Conservation (phyloP, 2,797 vertebrate genomes). For the Acanthurus tractus region DNA sequence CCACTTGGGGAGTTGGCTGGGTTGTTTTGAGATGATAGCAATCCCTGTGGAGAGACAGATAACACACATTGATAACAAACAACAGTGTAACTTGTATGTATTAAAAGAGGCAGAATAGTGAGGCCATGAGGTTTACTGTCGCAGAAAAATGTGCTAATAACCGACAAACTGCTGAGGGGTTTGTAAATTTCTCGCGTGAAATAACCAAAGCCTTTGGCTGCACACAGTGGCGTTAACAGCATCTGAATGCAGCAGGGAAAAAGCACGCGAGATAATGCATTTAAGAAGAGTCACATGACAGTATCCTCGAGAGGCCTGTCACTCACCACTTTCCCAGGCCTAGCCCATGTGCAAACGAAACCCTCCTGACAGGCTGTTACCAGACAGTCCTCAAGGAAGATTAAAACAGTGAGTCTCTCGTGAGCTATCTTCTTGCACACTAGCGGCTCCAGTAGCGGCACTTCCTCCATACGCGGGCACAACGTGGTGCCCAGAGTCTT, state of each 20-base stretch:
- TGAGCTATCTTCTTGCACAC: conserved; percentile 99
- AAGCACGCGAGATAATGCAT: conserved; percentile 28
- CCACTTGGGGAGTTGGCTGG: conserved; percentile 96
- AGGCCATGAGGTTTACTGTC: conserved; percentile 52
- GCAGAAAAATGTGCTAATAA: conserved; percentile 29
- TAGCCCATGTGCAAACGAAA: conserved; percentile 99
- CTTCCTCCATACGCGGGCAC: conserved; percentile 98
- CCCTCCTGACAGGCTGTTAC: conserved; percentile 99
- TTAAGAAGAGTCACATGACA: conserved; percentile 69
- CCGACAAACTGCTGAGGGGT: conserved; percentile 34
- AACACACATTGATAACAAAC: conserved; percentile 70
- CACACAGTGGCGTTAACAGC: conserved; percentile 25
- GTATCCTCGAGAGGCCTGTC: conserved; percentile 63
- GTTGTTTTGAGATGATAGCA: conserved; percentile 93
- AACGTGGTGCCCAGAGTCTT: conserved; percentile 95
- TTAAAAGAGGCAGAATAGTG: conserved; percentile 52
- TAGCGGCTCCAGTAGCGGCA: conserved; percentile 97
- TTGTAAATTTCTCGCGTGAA: conserved; percentile 38
- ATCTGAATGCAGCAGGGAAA: conserved; percentile 35
- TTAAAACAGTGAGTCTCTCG: conserved; percentile 98
- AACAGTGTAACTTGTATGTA: conserved; percentile 36
- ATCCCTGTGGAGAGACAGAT: conserved; percentile 89
- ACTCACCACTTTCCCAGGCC: conserved; percentile 99
- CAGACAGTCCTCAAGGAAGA: conserved; percentile 99
- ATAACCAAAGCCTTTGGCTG: conserved; percentile 48